Conservation (phyloP, 2,888 invertebrate genomes). For the Matsumyia berberina region DNA sequence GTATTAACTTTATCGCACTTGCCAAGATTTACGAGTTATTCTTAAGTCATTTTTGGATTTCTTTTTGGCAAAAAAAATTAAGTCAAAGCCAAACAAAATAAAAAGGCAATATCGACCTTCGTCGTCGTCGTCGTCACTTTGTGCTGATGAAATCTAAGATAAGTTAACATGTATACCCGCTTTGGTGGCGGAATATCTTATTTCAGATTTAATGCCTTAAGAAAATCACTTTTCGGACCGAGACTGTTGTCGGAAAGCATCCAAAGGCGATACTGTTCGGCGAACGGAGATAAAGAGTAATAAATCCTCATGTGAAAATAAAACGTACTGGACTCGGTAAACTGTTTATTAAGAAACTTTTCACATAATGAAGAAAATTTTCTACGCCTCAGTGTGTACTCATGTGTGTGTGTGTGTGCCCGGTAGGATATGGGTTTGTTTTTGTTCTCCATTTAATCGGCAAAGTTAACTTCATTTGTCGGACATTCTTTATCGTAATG, state of each 20-base stretch:
- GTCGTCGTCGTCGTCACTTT: background rate
- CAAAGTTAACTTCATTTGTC: constrained; percentile 42
- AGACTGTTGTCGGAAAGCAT: constrained; percentile 1
- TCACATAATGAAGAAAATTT: constrained; percentile 44
- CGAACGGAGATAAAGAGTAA: constrained; percentile 28
- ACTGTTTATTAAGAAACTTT: constrained; percentile 49
- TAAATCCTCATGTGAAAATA: constrained; percentile 41
- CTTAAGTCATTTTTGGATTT: too few relatives aligned
- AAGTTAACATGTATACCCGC: background rate
- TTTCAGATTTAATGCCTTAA: constrained; percentile 7
- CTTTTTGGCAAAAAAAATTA: too few relatives aligned
- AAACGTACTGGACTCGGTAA: constrained; percentile 31
- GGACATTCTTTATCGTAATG: constrained; percentile 10
- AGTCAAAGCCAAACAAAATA: background rate
- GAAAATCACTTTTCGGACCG: constrained; percentile 6
- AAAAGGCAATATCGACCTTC: background rate
- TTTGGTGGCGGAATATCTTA: background rate
- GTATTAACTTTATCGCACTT: too few relatives aligned
- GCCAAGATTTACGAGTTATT: too few relatives aligned
- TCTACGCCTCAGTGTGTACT: constrained; percentile 20
- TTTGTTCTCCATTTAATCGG: constrained; percentile 37
- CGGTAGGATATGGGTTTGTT: constrained; percentile 10
- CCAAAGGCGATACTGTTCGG: background rate
- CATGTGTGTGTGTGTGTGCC: background rate
- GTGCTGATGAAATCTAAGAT: background rate